Percentiles rank a stretch among this genome's conserved stretches.
phyloP scores from a whole-genome alignment of 1,140 invertebrate species.

The Telenomus remus region DNA sequence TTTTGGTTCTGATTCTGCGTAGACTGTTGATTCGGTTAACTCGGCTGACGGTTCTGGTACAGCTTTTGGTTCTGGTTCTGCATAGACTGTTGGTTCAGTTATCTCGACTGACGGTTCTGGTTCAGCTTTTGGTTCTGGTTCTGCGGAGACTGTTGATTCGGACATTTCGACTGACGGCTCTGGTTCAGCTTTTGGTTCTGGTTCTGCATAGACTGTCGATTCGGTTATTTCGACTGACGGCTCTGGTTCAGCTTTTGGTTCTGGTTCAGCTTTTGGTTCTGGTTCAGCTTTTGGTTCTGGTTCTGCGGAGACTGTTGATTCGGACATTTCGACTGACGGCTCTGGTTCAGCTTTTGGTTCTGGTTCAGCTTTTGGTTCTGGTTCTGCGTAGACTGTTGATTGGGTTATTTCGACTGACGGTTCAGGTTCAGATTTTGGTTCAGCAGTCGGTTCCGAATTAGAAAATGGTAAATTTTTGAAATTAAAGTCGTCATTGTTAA shows the following conservation, averaged over 20 bases:
- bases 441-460: slow-evolving; percentile 28
- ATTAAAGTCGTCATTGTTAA: slow-evolving; percentile 23
- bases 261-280: slow-evolving; percentile 53
- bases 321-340: slow-evolving; percentile 46
- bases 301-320: slow-evolving; percentile 39
- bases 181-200: slow-evolving; percentile 27
- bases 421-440: slow-evolving; percentile 44
- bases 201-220: neutral
- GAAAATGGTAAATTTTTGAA: slow-evolving; percentile 16
- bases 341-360: slow-evolving; percentile 49
- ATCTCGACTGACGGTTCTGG: slow-evolving; percentile 50
- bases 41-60: slow-evolving; percentile 55
- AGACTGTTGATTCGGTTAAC: slow-evolving; percentile 22
- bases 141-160: slow-evolving; percentile 47
- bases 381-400: slow-evolving; percentile 34
- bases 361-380: slow-evolving; percentile 60
- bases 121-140: slow-evolving; percentile 41
- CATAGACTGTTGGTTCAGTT: slow-evolving; percentile 58
- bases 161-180: slow-evolving; percentile 60
- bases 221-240: slow-evolving; percentile 36
- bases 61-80: slow-evolving; percentile 36
- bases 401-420: slow-evolving; percentile 12
- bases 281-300: slow-evolving; percentile 55
- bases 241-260: slow-evolving; percentile 55
- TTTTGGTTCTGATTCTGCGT: slow-evolving; percentile 54